Conservation (phyloP, 35 echinoderm and acorn worm genomes). For the Lytechinus variegatus region DNA sequence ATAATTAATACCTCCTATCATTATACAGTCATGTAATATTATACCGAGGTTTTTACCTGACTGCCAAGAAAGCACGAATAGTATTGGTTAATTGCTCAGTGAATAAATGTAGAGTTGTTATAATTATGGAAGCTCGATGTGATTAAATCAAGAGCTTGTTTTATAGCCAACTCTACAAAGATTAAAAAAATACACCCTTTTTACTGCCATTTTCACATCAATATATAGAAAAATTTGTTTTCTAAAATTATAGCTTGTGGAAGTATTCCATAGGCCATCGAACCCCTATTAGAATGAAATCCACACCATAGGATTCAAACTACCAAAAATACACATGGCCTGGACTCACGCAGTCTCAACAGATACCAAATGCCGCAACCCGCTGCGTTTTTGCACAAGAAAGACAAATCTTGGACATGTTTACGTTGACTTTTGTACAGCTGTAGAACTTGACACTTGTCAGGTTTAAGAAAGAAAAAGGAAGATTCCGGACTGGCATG, state of each 20-base stretch:
- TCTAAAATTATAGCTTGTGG: neutral
- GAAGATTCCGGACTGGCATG: neutral
- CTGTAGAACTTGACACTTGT: neutral
- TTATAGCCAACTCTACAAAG: no score
- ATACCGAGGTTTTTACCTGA: no score
- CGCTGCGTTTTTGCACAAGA: neutral
- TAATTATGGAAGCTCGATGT: no score
- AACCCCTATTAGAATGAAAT: neutral
- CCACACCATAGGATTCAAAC: neutral
- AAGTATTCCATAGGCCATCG: neutral
- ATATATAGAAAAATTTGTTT: neutral
- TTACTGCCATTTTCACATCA: neutral
- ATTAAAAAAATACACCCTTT: no score
- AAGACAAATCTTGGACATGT: constrained; percentile 4
- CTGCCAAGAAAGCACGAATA: no score
- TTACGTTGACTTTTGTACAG: constrained; percentile 2
- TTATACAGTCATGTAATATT: no score
- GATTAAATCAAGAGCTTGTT: no score
- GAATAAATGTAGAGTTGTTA: no score
- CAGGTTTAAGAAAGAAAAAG: neutral
- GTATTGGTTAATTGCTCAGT: no score
- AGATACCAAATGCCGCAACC: neutral
- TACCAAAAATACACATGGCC: neutral
- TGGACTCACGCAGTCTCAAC: neutral
- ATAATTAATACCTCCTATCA: no score